These are phyloP conservation scores for Rostratula benghalensis DNA, from an alignment of 2,113 vertebrate species.

Conservation along the genomic window DNA sequence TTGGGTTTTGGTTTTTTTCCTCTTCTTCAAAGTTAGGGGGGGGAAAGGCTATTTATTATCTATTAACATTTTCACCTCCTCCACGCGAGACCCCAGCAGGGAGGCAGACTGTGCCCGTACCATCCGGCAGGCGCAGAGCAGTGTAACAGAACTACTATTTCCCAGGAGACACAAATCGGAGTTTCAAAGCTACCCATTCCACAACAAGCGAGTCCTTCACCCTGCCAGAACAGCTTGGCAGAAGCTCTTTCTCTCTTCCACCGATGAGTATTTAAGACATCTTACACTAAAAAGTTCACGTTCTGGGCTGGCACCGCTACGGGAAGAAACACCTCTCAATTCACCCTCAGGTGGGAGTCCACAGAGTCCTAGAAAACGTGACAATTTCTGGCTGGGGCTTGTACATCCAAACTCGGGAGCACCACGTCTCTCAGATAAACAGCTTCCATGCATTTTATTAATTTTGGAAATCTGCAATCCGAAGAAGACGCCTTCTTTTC, in stretches of 20 bases:
- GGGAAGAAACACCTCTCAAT: background rate
- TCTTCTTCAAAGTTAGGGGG: background rate
- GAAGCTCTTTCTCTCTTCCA: background rate
- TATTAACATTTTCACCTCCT: background rate
- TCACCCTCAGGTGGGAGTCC: background rate
- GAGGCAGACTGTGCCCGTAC: rapidly evolving
- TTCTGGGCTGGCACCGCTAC: background rate
- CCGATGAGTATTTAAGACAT: background rate
- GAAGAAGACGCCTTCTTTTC: background rate
- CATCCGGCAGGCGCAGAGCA: background rate
- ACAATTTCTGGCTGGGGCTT: background rate
- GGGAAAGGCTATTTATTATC: background rate
- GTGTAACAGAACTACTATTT: background rate
- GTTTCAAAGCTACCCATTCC: background rate
- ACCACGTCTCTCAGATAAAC: background rate
- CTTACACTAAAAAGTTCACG: background rate
- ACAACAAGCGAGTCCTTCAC: background rate
- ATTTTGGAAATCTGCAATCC: background rate
- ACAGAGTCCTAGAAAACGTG: background rate
- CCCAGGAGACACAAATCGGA: background rate
- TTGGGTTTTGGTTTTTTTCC: too few relatives aligned
- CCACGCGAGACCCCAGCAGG: background rate
- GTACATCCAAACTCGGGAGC: rapidly evolving
- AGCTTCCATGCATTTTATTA: background rate
- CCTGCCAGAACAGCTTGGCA: background rate